phyloP scores from a whole-genome alignment of 2,888 invertebrate species.

The Chirona hameri region DNA sequence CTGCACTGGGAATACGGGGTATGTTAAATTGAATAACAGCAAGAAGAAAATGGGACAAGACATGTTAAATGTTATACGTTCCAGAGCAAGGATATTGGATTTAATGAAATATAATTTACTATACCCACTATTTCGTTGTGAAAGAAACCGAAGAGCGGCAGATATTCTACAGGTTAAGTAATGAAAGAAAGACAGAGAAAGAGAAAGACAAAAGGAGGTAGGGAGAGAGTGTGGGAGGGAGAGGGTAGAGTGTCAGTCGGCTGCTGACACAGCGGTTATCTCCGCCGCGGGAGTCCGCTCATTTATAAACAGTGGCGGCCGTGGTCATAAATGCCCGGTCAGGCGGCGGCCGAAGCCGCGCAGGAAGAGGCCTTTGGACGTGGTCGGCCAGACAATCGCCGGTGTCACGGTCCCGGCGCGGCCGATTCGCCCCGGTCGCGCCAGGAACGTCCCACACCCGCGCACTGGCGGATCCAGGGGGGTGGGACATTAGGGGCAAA shows the following conservation, averaged over 20 bases:
- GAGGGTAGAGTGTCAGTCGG: not conserved
- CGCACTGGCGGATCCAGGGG: no score
- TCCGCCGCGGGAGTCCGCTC: not conserved
- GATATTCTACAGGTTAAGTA: no score
- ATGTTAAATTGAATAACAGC: no score
- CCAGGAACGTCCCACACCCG: not conserved
- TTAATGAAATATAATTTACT: no score
- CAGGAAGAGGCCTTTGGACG: not conserved
- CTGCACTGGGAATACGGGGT: no score
- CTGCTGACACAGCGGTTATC: conserved; percentile 2
- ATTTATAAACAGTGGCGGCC: not conserved
- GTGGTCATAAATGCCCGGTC: conserved; percentile 12
- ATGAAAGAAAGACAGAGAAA: not conserved
- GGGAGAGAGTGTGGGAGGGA: not conserved
- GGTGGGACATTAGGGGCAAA: no score
- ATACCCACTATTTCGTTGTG: no score
- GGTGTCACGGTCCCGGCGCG: not conserved
- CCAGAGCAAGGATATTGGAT: no score
- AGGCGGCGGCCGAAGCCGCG: not conserved
- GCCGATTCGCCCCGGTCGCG: not conserved
- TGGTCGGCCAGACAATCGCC: not conserved
- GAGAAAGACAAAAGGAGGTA: not conserved
- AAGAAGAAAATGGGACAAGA: no score
- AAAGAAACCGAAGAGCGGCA: no score
- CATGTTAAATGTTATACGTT: no score